phyloP scores from a whole-genome alignment of 2,797 vertebrate species.

The Anguilla marmorata region DNA sequence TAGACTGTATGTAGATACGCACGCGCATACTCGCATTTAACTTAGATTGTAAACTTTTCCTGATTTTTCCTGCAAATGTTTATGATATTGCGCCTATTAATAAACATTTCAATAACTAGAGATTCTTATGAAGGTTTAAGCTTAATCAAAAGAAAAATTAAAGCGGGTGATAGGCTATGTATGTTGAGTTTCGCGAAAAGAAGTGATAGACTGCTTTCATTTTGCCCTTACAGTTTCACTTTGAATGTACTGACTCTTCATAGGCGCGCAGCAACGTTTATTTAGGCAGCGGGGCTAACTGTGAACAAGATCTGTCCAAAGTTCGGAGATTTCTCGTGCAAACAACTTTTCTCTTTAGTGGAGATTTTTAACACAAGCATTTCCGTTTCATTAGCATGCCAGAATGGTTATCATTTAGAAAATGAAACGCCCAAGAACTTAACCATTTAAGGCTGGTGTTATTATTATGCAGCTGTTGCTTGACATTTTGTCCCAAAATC shows the following conservation, averaged over 20 bases:
- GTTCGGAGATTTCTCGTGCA: slow-evolving; percentile 64
- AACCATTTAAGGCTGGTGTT: neutral
- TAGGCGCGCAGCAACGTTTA: slow-evolving; percentile 27
- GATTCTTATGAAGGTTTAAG: neutral
- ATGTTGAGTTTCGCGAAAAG: neutral
- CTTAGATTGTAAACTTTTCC: neutral
- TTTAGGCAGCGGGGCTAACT: slow-evolving; percentile 55
- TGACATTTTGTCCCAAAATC: neutral
- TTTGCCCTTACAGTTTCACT: slow-evolving; percentile 34
- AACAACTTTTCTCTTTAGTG: slow-evolving; percentile 27
- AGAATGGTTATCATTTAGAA: neutral
- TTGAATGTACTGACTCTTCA: slow-evolving; percentile 29
- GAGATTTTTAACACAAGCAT: slow-evolving; percentile 24
- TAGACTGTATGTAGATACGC: no score
- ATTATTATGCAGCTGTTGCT: neutral
- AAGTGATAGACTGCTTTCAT: neutral
- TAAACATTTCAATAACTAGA: neutral
- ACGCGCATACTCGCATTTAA: neutral
- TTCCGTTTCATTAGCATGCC: slow-evolving; percentile 2
- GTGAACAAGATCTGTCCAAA: slow-evolving; percentile 66
- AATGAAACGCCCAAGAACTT: neutral
- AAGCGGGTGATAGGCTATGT: neutral
- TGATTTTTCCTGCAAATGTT: neutral
- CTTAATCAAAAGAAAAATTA: neutral
- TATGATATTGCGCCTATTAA: neutral